Evolutionary conservation across 2,797 vertebrate genomes (phyloP).

Genomic region (Naso thynnoides): DNA sequence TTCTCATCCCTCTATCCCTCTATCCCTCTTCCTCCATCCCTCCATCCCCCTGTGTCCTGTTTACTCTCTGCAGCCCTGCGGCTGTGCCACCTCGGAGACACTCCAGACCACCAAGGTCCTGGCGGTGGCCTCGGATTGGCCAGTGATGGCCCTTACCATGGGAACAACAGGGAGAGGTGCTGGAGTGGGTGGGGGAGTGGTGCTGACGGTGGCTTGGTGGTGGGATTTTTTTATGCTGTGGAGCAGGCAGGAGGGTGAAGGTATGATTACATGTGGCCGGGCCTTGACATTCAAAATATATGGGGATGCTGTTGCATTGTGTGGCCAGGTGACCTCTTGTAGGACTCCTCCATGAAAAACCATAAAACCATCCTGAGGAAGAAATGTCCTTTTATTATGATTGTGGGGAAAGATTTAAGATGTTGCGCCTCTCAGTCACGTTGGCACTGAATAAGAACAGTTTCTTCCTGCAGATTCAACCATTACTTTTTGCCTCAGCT

Average conservation of each 20-base stretch:
- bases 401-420: slow-evolving; percentile 19
- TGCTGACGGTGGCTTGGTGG: slow-evolving; percentile 69
- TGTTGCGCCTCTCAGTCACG: slow-evolving; percentile 41
- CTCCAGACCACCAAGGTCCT: slow-evolving; percentile 84
- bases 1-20: slow-evolving; percentile 82
- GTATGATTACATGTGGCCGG: slow-evolving; percentile 73
- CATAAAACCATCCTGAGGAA: slow-evolving; percentile 41
- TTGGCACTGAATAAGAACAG: slow-evolving; percentile 32
- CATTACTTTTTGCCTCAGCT: slow-evolving; percentile 66
- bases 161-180: slow-evolving; percentile 69
- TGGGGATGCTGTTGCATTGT: slow-evolving; percentile 45
- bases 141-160: slow-evolving; percentile 58
- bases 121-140: slow-evolving; percentile 61
- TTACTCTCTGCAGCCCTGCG: slow-evolving; percentile 79
- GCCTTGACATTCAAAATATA: slow-evolving; percentile 68
- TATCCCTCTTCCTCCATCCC: slow-evolving; percentile 70
- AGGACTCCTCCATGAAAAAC: slow-evolving; percentile 17
- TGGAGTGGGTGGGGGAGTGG: slow-evolving; percentile 69
- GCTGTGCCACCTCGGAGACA: slow-evolving; percentile 82
- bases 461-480: slow-evolving; percentile 61
- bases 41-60: slow-evolving; percentile 81
- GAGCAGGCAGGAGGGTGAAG: slow-evolving; percentile 49
- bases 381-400: slow-evolving; percentile 30
- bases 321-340: slow-evolving; percentile 59
- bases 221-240: slow-evolving; percentile 64